Base-by-base conservation (phyloP, 2,888 invertebrate species). In the Nymphalis polychloros region DNA sequence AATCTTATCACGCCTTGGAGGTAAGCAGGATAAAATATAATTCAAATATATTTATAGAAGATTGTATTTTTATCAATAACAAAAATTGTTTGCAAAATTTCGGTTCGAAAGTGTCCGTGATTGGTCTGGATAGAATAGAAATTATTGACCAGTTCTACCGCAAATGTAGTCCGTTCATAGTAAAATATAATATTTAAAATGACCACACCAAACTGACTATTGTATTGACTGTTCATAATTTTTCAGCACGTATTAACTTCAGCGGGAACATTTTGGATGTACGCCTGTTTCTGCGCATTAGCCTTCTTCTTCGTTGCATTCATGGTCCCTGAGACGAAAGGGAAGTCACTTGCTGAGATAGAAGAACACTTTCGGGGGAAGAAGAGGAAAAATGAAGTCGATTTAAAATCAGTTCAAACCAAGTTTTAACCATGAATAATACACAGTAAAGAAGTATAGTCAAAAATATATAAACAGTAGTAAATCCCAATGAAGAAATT, bases 291-390 rank as follows among this genome's bases (percentile, higher is more conserved):
- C 78, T 93, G 93, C 73, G 88, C 86, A 0, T 1, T 88, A 8
- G 93, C 93, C 0, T 93, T 93, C 77, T 79, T 93, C 74, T 94
- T 94, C 79, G 94, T 94, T 0, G 76, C 92, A 5, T 86, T 92
- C 71, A 81, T 86, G 68, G 93, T 95, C 0, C 95, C 95, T 0
- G 95, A 95, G 84, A 95, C 95, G 0, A 95, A 95, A 79, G 95
- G 95, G n/a, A 95, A 94, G 79, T 94, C 94, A 0, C 87, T 95
- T 16, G 94, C 94, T 27, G 95, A 95, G 77, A 95, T 95, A 73
- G 94, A 94, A 75, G 85, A 90, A 63, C 82, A 89, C 72, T 93
- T 93, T 79, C 82, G 88, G 1, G 88, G 88, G n/a, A 83, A 82
- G 48, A 86, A 86, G 67, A 79, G 79, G 10, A 76, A 83, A 59